These are phyloP conservation scores for Habrosyne pyritoides DNA, from an alignment of 2,888 invertebrate species.

Conservation along the genomic window DNA sequence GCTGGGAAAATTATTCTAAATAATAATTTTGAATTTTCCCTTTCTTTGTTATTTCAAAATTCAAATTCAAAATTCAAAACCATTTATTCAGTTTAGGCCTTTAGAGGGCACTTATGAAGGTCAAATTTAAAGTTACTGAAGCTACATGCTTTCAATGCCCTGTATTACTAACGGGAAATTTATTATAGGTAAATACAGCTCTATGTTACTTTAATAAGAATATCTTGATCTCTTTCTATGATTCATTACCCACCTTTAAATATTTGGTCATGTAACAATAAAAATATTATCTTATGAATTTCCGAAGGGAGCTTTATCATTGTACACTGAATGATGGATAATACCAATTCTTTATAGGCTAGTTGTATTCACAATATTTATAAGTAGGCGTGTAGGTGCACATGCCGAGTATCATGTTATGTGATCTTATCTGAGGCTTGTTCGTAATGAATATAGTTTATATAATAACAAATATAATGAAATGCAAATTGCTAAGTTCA, in stretches of 20 bases:
- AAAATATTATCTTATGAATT: slow-evolving; percentile 13
- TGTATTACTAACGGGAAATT: too few species aligned
- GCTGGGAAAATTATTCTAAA: not conserved
- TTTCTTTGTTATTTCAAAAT: too few species aligned
- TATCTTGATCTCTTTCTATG: not conserved
- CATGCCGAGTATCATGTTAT: slow-evolving; percentile 33
- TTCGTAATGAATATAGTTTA: slow-evolving; percentile 38
- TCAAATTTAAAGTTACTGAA: too few species aligned
- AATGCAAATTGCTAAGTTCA: slow-evolving; percentile 25
- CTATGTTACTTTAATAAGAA: not conserved
- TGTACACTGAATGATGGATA: slow-evolving; percentile 28
- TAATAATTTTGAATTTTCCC: not conserved
- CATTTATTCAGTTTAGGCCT: too few species aligned
- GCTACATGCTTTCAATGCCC: too few species aligned
- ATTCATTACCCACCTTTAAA: not conserved
- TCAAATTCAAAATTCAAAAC: too few species aligned
- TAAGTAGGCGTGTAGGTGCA: slow-evolving; percentile 49
- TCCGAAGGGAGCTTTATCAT: slow-evolving; percentile 17
- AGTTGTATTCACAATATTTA: slow-evolving; percentile 46
- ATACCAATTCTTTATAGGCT: slow-evolving; percentile 36
- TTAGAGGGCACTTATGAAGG: too few species aligned
- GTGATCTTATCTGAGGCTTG: slow-evolving; percentile 42
- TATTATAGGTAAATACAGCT: too few species aligned
- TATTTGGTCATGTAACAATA: not conserved
- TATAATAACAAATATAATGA: slow-evolving; percentile 26